phyloP scores from a whole-genome alignment of 2,888 invertebrate genomes.

The Thereva nobilitata region DNA sequence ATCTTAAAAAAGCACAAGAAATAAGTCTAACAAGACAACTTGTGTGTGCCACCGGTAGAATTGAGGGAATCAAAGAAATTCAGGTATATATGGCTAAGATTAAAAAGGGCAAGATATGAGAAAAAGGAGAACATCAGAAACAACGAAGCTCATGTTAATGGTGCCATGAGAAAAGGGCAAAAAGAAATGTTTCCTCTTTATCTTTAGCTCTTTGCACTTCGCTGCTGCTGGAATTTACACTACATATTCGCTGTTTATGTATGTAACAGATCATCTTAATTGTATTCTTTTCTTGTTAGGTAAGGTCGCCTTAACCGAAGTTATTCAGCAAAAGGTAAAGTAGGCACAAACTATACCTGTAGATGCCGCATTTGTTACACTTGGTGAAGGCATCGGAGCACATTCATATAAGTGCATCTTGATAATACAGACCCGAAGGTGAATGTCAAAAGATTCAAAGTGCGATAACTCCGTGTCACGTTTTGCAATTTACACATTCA shows the following conservation, averaged over 20 bases:
- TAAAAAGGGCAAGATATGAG: conserved; percentile 6
- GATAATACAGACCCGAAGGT: background rate
- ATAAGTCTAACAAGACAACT: too few species aligned
- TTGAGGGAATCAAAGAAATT: background rate
- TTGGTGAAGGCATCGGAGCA: conserved; percentile 5
- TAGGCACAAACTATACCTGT: background rate
- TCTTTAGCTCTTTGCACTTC: background rate
- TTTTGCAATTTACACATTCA: conserved; percentile 58
- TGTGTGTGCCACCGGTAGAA: background rate
- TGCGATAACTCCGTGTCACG: conserved; percentile 58
- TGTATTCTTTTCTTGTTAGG: conserved; percentile 9
- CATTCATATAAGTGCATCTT: background rate
- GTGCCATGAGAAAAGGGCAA: conserved; percentile 13
- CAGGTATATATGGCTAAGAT: conserved; percentile 11
- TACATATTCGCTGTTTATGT: conserved; percentile 1
- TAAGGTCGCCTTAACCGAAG: background rate
- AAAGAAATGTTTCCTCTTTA: background rate
- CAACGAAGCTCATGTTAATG: conserved; percentile 9
- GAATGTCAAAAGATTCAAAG: conserved; percentile 9
- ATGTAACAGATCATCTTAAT: conserved; percentile 20
- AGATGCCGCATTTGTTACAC: conserved; percentile 1
- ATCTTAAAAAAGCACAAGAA: too few species aligned
- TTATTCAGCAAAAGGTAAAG: background rate
- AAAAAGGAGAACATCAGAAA: background rate
- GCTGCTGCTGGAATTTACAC: background rate